These are phyloP conservation scores for Eupithecia tripunctaria DNA, from an alignment of 2,888 invertebrate genomes.

Conservation along the genomic window DNA sequence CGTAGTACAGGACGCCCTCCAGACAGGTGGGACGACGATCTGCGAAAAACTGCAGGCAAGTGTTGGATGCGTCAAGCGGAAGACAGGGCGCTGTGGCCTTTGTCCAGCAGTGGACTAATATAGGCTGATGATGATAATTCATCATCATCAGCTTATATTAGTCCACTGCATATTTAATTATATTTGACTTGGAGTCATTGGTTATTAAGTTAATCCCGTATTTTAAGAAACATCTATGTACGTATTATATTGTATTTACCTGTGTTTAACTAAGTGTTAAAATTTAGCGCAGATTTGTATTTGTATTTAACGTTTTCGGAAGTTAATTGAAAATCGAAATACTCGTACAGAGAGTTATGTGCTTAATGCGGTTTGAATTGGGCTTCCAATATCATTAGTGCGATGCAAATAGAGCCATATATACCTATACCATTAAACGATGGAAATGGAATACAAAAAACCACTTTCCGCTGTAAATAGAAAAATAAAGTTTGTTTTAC, in stretches of 20 bases:
- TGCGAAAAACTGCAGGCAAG: too few species aligned
- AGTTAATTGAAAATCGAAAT: slow-evolving; percentile 9
- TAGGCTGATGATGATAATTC: too few species aligned
- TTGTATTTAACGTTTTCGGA: background rate
- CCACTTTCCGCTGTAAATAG: slow-evolving; percentile 12
- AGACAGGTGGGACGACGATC: too few species aligned
- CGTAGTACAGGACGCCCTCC: too few species aligned
- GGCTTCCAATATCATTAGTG: slow-evolving; percentile 29
- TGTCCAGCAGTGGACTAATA: too few species aligned
- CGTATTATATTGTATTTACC: too few species aligned
- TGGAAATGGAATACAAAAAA: slow-evolving; percentile 25
- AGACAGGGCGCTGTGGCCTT: too few species aligned
- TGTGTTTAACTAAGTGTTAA: too few species aligned
- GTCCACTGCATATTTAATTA: too few species aligned
- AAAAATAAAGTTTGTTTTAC: slow-evolving; percentile 16
- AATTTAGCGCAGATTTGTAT: background rate
- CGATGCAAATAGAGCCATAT: slow-evolving; percentile 25
- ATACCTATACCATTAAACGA: slow-evolving; percentile 19
- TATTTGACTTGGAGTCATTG: too few species aligned
- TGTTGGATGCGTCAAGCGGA: too few species aligned
- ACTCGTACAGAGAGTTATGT: background rate
- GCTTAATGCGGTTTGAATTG: slow-evolving; percentile 14
- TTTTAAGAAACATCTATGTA: background rate
- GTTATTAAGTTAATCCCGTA: background rate
- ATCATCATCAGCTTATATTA: too few species aligned